Evolutionary conservation across 2,888 invertebrate genomes (phyloP), one percentile per base, ranked within the genome.

Genomic region (Aspidiotus destructor): DNA sequence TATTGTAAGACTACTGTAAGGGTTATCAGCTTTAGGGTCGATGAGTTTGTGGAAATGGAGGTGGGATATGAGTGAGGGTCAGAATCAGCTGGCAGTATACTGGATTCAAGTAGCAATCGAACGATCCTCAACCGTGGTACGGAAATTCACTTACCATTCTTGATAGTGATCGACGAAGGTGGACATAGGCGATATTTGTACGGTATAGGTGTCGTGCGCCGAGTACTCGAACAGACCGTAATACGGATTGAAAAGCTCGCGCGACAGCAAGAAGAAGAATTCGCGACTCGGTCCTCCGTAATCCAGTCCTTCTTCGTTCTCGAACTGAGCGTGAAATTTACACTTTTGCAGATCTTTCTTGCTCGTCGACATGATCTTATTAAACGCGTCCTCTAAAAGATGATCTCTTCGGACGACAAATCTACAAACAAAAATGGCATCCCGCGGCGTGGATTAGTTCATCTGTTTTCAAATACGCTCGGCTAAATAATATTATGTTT

Each of bases 191-290:
- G 92, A 92, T 70, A 92, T 88, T 79, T 92, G 92, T 28, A 97
- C 96, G 8, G 96, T 97, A 77, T 97, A 97, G 0, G 95, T 95
- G 76, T 98, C 96, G 76, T 95, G 95, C 60, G 96, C 96, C 0
- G 96, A 95, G 78, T 98, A 98, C 80, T 98, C 97, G 79, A 98
- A 98, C 70, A 97, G 84, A 0, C 97, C 97, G 75, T 98, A 97
- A 79, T 97, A 97, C 0, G 98, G 98, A 82, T 98, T 97, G 80
- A 98, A 98, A 10, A 98, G 83, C 77, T 98, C 95, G 67, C 97
- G 82, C 0, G 96, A 97, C n/a, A 98, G 81, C 41, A 98, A 84
- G 79, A 96, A 97, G 84, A 98, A 98, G 80, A 98, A 96, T 80
- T 98, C 98, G 41, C 96, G 82, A 11, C 95, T 95, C 1, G 97